These are phyloP conservation scores for Spizaetus ornatus DNA, from an alignment of 2,113 vertebrate genomes.

Conservation along the genomic window DNA sequence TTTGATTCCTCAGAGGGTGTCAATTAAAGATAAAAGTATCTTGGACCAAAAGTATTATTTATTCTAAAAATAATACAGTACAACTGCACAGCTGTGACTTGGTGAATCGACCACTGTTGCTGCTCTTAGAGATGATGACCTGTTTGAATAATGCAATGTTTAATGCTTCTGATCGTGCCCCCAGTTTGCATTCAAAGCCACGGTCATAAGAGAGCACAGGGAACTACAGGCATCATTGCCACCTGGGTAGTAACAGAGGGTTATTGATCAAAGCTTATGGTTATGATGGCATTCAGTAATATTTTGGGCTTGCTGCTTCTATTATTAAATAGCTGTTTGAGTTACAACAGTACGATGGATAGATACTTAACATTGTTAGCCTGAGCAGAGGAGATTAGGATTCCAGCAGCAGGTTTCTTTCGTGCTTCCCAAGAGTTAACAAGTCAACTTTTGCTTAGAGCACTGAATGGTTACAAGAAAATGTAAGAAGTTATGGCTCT, in stretches of 20 bases:
- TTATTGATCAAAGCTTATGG: not conserved
- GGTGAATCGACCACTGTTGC: constrained; percentile 70
- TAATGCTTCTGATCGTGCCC: not conserved
- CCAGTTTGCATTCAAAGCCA: not conserved
- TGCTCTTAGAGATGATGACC: constrained; percentile 52
- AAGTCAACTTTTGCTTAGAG: not conserved
- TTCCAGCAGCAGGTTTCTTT: constrained; percentile 55
- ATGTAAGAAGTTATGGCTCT: constrained; percentile 5
- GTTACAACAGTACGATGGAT: not conserved
- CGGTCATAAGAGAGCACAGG: not conserved
- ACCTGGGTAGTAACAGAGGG: not conserved
- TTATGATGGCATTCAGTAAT: not conserved
- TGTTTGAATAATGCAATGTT: not conserved
- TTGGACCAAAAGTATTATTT: constrained; percentile 65
- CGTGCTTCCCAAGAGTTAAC: constrained; percentile 49
- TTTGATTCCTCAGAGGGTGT: constrained; percentile 64
- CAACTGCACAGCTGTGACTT: constrained; percentile 65
- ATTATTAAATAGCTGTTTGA: constrained; percentile 32
- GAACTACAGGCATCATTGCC: not conserved
- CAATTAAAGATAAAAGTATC: constrained; percentile 71
- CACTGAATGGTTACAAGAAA: not conserved
- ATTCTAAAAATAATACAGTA: constrained; percentile 68
- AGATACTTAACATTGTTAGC: not conserved
- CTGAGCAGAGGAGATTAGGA: constrained; percentile 48
- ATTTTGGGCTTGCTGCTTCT: constrained; percentile 25